Percentiles rank a stretch among this genome's conserved stretches.
phyloP scores from a whole-genome alignment of 2,888 invertebrate species.

The Archips xylosteana region DNA sequence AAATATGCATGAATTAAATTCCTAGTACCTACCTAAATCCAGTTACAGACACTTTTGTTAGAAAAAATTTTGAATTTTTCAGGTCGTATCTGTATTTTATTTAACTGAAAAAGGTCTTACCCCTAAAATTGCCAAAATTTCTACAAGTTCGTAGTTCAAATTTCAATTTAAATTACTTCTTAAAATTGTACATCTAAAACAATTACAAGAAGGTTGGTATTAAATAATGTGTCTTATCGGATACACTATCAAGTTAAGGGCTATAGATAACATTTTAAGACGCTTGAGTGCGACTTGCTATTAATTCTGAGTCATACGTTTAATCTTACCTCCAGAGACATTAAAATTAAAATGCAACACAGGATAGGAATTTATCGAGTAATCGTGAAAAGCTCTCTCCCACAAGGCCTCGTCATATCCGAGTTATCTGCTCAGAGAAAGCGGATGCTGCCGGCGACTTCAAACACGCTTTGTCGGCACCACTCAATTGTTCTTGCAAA shows the following conservation, averaged over 20 bases:
- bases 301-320: constrained; percentile 64
- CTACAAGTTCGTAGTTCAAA: too few species aligned
- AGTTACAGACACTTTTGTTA: too few species aligned
- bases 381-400: constrained; percentile 79
- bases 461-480: constrained; percentile 79
- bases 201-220: too few species aligned
- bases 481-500: constrained; percentile 75
- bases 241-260: too few species aligned
- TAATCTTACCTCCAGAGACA: constrained; percentile 54
- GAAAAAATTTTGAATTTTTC: too few species aligned
- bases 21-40: too few species aligned
- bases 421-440: constrained; percentile 76
- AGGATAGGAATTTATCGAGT: constrained; percentile 77
- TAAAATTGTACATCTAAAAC: too few species aligned
- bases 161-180: too few species aligned
- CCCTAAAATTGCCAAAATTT: too few species aligned
- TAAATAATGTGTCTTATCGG: too few species aligned
- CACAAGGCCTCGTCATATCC: constrained; percentile 80
- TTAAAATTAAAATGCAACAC: constrained; percentile 57
- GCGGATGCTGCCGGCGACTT: constrained; percentile 79
- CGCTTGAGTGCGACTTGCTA: neutral
- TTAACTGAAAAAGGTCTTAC: neutral
- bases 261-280: neutral
- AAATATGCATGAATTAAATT: too few species aligned
- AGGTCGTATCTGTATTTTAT: too few species aligned